These are phyloP conservation scores for Copsychus sechellarum DNA, from an alignment of 2,113 vertebrate genomes.

Conservation along the genomic window DNA sequence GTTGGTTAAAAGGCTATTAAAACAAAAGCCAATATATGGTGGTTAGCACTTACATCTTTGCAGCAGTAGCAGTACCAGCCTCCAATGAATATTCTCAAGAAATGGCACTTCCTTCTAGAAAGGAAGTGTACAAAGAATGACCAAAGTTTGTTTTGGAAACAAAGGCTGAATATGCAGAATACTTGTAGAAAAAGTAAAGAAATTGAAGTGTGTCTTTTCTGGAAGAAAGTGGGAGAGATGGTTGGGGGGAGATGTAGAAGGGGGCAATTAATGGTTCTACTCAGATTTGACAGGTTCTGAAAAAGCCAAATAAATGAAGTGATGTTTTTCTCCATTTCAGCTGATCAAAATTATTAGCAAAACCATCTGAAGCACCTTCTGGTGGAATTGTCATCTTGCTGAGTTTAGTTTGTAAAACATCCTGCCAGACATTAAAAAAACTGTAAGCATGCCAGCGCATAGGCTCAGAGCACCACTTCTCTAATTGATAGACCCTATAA, in stretches of 20 bases:
- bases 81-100: conserved; percentile 40
- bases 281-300: conserved; percentile 68
- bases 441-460: conserved; percentile 64
- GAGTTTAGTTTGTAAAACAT: conserved; percentile 76
- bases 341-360: conserved; percentile 78
- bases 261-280: conserved; percentile 54
- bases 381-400: conserved; percentile 77
- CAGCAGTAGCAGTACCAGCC: conserved; percentile 22
- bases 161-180: not conserved
- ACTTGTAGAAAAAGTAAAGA: not conserved
- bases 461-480: conserved; percentile 35
- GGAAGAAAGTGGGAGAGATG: not conserved
- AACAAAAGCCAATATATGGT: conserved; percentile 76
- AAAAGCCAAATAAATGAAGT: conserved; percentile 69
- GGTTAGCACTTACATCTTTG: conserved; percentile 62
- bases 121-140: conserved; percentile 12
- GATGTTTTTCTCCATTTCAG: conserved; percentile 68
- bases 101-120: not conserved
- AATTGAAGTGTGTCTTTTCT: not conserved
- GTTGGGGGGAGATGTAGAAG: not conserved
- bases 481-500: conserved; percentile 53
- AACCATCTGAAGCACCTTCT: conserved; percentile 82
- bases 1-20: conserved; percentile 86
- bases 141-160: not conserved
- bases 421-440: conserved; percentile 72